phyloP scores from a whole-genome alignment of 2,113 vertebrate species.

The Anhinga rufa region DNA sequence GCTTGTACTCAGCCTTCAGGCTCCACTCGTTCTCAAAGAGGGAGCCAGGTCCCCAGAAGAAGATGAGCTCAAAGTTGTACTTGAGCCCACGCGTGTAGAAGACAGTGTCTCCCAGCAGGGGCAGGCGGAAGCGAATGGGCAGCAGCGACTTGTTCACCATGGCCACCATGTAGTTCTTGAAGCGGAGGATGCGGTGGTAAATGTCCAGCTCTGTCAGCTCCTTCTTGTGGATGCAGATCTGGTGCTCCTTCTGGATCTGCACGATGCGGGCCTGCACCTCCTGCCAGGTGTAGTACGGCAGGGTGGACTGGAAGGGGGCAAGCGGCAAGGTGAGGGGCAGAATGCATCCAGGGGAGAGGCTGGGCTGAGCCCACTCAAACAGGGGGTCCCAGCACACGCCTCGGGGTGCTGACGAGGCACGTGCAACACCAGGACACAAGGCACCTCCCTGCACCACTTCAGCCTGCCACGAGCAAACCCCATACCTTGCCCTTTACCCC shows the following conservation, averaged over 20 bases:
- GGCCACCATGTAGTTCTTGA: conserved; percentile 99
- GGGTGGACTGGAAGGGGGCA: conserved; percentile 77
- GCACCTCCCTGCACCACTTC: background rate
- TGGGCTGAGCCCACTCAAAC: background rate
- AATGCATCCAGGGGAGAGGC: background rate
- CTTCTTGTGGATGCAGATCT: conserved; percentile 98
- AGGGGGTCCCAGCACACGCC: background rate
- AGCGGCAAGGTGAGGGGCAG: background rate
- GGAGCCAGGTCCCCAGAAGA: conserved; percentile 95
- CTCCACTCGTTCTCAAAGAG: conserved; percentile 98
- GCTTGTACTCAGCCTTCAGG: conserved; percentile 92
- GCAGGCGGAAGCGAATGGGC: conserved; percentile 88
- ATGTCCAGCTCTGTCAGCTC: conserved; percentile 93
- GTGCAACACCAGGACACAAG: fast-evolving
- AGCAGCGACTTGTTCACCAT: conserved; percentile 98
- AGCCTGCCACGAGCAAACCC: background rate
- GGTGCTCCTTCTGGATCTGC: conserved; percentile 98
- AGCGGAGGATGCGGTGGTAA: conserved; percentile 96
- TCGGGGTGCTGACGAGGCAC: fast-evolving
- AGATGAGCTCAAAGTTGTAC: conserved; percentile 99
- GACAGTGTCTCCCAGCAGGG: conserved; percentile 82
- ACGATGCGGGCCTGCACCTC: conserved; percentile 95
- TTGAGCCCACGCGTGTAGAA: conserved; percentile 97
- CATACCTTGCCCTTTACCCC: background rate
- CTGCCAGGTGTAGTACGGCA: conserved; percentile 96